Percentiles rank a stretch among this genome's conserved stretches.
Conservation (phyloP, 2,797 vertebrate species). For the Scarus forsteni region DNA sequence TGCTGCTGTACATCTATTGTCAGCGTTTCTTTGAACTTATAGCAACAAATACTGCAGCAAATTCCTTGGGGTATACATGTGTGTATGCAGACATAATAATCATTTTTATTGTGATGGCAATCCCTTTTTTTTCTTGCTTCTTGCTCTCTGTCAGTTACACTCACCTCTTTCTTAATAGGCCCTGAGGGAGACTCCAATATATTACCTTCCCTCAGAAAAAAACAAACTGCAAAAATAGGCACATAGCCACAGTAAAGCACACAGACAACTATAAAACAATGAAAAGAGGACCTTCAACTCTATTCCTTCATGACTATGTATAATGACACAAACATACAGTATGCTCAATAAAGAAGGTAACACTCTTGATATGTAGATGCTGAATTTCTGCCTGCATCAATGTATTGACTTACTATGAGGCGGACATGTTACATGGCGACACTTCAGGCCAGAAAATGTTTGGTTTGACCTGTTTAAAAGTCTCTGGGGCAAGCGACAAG, state of each 20-base stretch:
- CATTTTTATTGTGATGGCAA: conserved; percentile 24
- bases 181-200: conserved; percentile 38
- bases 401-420: conserved; percentile 41
- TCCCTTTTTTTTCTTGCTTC: conserved; percentile 36
- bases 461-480: too few species aligned
- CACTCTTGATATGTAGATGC: too few species aligned
- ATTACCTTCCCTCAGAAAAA: conserved; percentile 37
- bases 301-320: too few species aligned
- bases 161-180: conserved; percentile 33
- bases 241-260: conserved; percentile 17
- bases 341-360: too few species aligned
- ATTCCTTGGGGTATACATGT: neutral
- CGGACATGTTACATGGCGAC: conserved; percentile 27
- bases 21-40: neutral
- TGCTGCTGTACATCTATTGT: conserved; percentile 1
- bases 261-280: neutral
- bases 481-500: too few species aligned
- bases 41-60: conserved; percentile 40
- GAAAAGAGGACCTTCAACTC: too few species aligned
- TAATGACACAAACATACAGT: too few species aligned
- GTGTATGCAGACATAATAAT: too few species aligned
- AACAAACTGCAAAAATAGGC: conserved; percentile 10
- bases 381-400: conserved; percentile 38
- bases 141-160: conserved; percentile 26
- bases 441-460: neutral